Conservation (phyloP, 2,888 invertebrate species). For the Boloria selene region DNA sequence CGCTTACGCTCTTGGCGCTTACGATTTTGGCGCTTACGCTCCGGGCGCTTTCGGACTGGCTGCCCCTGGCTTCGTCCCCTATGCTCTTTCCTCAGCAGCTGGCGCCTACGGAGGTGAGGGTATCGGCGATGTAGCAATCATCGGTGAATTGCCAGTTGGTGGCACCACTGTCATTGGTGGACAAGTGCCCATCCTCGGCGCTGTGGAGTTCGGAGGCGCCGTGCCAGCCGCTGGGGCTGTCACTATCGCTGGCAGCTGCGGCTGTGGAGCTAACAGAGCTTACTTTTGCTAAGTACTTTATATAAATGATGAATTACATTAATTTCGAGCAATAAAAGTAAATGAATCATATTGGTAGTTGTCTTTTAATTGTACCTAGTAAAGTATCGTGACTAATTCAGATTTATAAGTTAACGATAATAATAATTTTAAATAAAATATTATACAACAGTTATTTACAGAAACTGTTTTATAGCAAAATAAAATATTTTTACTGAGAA, state of each 20-base stretch:
- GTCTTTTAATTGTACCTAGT: neutral
- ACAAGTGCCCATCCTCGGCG: conserved; percentile 46
- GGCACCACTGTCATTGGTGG: conserved; percentile 47
- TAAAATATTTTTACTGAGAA: no score
- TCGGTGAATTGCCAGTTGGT: conserved; percentile 50
- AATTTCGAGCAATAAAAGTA: no score
- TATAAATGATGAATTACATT: neutral
- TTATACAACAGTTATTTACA: no score
- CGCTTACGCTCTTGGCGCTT: conserved; percentile 14
- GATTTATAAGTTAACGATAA: no score
- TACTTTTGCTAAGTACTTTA: conserved; percentile 22
- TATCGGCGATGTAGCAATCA: conserved; percentile 48
- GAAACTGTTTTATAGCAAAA: no score
- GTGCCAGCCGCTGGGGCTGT: conserved; percentile 46
- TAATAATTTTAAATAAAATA: no score
- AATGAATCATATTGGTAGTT: neutral
- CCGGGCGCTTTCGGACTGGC: conserved; percentile 2
- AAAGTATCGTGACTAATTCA: no score
- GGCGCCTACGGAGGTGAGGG: conserved; percentile 47
- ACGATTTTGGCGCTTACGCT: conserved; percentile 29
- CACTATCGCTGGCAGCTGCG: conserved; percentile 43
- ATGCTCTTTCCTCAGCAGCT: neutral
- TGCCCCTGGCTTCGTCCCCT: conserved; percentile 1
- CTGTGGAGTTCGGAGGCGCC: conserved; percentile 44
- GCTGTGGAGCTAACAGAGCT: conserved; percentile 40